Conservation (phyloP, 2,888 invertebrate species). For the Itoplectis maculator region DNA sequence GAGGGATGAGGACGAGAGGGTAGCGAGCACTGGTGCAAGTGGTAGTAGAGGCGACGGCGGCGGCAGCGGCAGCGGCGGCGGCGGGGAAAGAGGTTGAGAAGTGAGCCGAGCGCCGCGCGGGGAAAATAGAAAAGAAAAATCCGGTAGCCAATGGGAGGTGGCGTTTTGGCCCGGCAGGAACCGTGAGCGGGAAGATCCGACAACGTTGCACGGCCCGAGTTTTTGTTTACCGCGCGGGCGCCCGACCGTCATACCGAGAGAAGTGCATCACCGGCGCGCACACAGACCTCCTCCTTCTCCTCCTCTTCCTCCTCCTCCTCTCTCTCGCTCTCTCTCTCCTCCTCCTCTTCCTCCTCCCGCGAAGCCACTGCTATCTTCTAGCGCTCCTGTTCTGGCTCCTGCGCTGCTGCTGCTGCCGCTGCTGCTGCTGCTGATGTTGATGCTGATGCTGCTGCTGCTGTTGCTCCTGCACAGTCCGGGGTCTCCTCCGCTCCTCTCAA, state of each 20-base stretch:
- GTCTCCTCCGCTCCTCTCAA: not conserved
- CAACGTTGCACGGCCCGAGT: conserved; percentile 82
- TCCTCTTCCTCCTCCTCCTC: too few species aligned
- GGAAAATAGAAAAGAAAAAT: conserved; percentile 78
- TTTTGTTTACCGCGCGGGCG: conserved; percentile 81
- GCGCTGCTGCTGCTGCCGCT: not conserved
- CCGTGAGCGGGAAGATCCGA: conserved; percentile 81
- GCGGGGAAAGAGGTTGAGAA: conserved; percentile 42
- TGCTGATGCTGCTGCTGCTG: conserved; percentile 11
- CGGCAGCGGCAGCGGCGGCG: conserved; percentile 48
- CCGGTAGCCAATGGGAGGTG: conserved; percentile 78
- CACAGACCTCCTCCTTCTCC: not conserved
- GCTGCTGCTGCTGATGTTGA: conserved; percentile 6
- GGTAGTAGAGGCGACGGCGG: conserved; percentile 62
- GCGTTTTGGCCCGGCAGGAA: conserved; percentile 68
- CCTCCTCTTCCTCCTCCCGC: conserved; percentile 49
- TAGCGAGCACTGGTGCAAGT: conserved; percentile 48
- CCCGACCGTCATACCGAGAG: conserved; percentile 64
- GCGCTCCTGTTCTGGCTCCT: not conserved
- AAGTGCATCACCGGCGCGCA: conserved; percentile 71
- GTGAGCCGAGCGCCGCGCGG: conserved; percentile 56
- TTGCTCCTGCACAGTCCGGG: conserved; percentile 2
- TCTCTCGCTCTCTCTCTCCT: conserved; percentile 52
- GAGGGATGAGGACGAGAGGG: conserved; percentile 61
- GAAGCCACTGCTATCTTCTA: not conserved